Base-by-base conservation (phyloP, 2,888 invertebrate species). In the Lydus trimaculatus region DNA sequence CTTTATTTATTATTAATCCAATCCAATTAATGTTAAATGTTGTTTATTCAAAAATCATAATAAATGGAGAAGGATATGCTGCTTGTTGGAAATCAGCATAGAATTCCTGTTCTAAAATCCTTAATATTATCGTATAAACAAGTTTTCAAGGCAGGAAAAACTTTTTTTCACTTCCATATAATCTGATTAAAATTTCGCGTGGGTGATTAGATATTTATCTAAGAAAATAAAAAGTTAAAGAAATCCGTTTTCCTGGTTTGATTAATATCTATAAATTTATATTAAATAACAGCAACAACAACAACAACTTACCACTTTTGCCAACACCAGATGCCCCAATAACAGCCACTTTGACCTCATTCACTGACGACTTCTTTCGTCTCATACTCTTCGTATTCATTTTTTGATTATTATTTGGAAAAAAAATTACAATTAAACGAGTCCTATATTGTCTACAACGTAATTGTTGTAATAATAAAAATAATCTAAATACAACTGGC, bases 341-440 rank as follows among this genome's bases (percentile, higher is more conserved):
- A 77, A 97, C 94, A 56, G 94, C 95, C 79, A 97, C 92, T 88
- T 96, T 96, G 75, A 96, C 93, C 87, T 96, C 96, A 71, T 94
- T 92, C 73, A 96, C 88, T 77, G 94, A 93, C 58, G 95, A 95
- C 86, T 96, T 96, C 88, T 96, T 96, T 79, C 95, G 90, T 77
- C 95, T 89, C 76, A 96, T 94, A 61, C 93, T 94, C 80, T 94
- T 90, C 76, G 94, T 91, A 79, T 94, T 90, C 92, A 92, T 92
- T 31, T 4, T 78, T 79, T 84, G 31, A 17, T 6, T 8, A 43
- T n/a, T 17, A n/a, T 7, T 48, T 48, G 1, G 5, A 17, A 48
- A 0, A 9, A 7, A 48, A 48, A 48, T 48, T 20, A 48, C 2
- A 23, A 52, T 52, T 0, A 13, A 11, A 13, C 5, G 7, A 43